Percentiles rank a stretch among this genome's conserved stretches.
Conservation (phyloP, 2,797 vertebrate species). For the Vireo griseus region DNA sequence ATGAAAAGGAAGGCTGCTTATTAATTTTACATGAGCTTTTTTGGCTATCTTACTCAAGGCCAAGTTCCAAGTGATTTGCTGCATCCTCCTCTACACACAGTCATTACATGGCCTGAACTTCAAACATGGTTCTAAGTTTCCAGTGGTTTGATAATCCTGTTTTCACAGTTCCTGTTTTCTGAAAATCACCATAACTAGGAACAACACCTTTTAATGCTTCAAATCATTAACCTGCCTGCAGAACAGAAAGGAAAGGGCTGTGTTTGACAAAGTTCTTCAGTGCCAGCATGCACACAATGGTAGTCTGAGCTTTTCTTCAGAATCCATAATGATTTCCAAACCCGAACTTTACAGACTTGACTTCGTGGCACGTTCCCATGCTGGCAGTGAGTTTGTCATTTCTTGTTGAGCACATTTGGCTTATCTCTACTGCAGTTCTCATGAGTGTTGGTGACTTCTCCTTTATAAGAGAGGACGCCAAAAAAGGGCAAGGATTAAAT, state of each 20-base stretch:
- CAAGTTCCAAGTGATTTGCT: not conserved
- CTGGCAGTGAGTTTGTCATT: not conserved
- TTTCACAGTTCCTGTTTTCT: not conserved
- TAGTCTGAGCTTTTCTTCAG: not conserved
- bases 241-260: not conserved
- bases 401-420: not conserved
- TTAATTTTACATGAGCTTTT: slow-evolving; percentile 40
- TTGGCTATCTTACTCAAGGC: not conserved
- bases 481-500: not conserved
- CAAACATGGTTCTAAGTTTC: not conserved
- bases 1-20: slow-evolving; percentile 29
- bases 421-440: not conserved
- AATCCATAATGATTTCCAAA: not conserved
- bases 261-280: not conserved
- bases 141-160: not conserved
- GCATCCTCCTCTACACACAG: not conserved
- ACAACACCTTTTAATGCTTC: not conserved
- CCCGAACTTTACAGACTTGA: not conserved
- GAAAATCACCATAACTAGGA: not conserved
- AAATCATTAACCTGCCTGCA: not conserved
- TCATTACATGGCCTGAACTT: not conserved
- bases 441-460: not conserved
- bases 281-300: not conserved
- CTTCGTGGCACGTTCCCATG: not conserved
- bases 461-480: not conserved